These are phyloP conservation scores for Pomacea maculata DNA, from an alignment of 1,140 invertebrate species.

Conservation along the genomic window DNA sequence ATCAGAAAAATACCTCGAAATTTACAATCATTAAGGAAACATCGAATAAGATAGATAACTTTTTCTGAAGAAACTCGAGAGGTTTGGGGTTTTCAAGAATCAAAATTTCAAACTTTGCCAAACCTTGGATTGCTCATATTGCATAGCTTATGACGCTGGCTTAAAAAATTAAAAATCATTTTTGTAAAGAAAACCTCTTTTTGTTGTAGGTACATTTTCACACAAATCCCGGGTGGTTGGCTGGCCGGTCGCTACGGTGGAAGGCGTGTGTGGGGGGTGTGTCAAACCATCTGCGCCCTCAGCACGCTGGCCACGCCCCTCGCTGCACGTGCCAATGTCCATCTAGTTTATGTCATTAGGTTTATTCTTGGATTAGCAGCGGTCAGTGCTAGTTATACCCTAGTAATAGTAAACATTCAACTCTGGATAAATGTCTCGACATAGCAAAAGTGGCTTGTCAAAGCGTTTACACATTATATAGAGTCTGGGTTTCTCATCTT, in stretches of 20 bases:
- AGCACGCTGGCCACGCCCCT: slow-evolving; percentile 44
- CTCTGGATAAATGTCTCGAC: too few relatives aligned
- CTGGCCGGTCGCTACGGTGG: slow-evolving; percentile 53
- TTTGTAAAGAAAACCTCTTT: background rate
- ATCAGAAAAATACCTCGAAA: background rate
- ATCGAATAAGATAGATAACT: too few relatives aligned
- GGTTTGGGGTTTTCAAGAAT: background rate
- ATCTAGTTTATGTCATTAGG: slow-evolving; percentile 35
- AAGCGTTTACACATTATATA: too few relatives aligned
- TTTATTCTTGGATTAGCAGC: slow-evolving; percentile 45
- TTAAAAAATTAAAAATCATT: background rate
- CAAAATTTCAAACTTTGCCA: background rate
- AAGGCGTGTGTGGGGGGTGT: slow-evolving; percentile 49
- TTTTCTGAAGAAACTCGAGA: too few relatives aligned
- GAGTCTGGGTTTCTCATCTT: too few relatives aligned
- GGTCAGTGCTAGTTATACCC: slow-evolving; percentile 11
- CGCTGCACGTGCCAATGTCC: slow-evolving; percentile 35
- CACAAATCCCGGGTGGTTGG: slow-evolving; percentile 70
- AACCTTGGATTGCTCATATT: too few relatives aligned
- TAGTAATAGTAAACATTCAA: too few relatives aligned
- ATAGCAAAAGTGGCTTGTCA: too few relatives aligned
- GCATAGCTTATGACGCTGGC: too few relatives aligned
- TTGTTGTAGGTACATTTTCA: slow-evolving; percentile 26
- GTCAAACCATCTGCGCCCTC: slow-evolving; percentile 35
- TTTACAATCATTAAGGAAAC: background rate